Percentiles rank a stretch among this genome's conserved stretches.
Conservation (phyloP, 2,797 vertebrate genomes). For the Hippocampus kuda region DNA sequence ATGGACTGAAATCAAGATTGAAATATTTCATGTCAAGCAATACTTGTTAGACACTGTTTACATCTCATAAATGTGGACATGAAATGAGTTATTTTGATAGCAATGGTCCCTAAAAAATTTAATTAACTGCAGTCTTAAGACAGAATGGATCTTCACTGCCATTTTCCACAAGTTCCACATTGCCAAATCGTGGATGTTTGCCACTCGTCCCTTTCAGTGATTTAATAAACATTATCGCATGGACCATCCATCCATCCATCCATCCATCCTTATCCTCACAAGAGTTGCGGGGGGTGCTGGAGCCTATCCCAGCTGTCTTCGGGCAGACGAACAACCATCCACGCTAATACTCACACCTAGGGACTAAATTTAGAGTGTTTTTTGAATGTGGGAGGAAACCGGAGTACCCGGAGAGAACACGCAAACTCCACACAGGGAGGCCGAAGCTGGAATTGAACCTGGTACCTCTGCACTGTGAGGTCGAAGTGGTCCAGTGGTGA, state of each 20-base stretch:
- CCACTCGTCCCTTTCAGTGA: constrained; percentile 28
- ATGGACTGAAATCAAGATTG: neutral
- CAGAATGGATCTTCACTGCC: constrained; percentile 34
- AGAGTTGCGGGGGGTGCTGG: too few relatives aligned
- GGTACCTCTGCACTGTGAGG: too few relatives aligned
- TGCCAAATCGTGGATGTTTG: constrained; percentile 58
- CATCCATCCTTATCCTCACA: too few relatives aligned
- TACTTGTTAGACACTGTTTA: constrained; percentile 7
- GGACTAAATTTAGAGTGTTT: too few relatives aligned
- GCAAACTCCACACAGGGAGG: too few relatives aligned
- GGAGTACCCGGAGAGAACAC: too few relatives aligned
- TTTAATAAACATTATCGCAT: constrained; percentile 66
- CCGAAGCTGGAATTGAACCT: too few relatives aligned
- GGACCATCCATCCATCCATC: constrained; percentile 10
- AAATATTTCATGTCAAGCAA: neutral
- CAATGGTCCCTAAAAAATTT: constrained; percentile 7
- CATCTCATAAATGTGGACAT: constrained; percentile 20
- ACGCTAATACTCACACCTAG: too few relatives aligned
- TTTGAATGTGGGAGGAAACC: too few relatives aligned
- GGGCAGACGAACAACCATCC: too few relatives aligned
- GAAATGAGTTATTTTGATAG: constrained; percentile 14
- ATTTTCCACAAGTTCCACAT: constrained; percentile 51
- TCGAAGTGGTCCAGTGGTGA: too few relatives aligned
- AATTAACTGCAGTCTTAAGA: neutral
- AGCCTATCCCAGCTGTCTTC: too few relatives aligned